Evolutionary conservation across 2,113 vertebrate genomes (phyloP), one percentile per base, ranked within the genome.

Genomic region (Crotalus tigris): DNA sequence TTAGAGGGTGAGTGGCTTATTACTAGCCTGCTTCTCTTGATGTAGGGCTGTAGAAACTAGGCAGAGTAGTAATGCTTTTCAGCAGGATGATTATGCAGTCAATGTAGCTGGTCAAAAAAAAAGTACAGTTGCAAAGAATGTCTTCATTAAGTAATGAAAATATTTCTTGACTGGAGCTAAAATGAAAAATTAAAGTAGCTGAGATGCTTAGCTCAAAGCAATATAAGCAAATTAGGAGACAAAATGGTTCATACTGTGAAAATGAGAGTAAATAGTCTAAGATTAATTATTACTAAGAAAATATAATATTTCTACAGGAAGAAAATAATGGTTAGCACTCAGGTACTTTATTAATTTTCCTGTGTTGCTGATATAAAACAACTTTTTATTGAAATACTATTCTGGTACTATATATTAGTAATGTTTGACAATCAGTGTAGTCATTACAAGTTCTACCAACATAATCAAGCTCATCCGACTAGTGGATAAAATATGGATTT

Each of bases 151-250:
- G 96, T 96, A 97, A 97, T 95, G 95, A 96, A 97, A 96, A 96
- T 95, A 91, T 95, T 96, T 97, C 93, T 97, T 93, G 97, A 95
- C 96, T 93, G 92, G 93, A 96, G 96, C 96, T 93, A 91, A 61
- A 97, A 97, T 96, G 94, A 97, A 98, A 98, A 97, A 97, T 97
- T 97, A 97, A 98, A 98, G 97, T 94, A 96, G 94, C 94, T 92
- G 96, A 94, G 95, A 94, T 95, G 97, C 94, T 97, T 97, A 96
- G 97, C 97, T 97, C 96, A 96, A 97, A 98, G 97, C 97, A 97
- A 98, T 97, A 97, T 85, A 94, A 96, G 96, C 94, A 98, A 98
- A 98, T 98, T 97, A 98, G 97, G 94, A 96, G 19, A 39, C n/a
- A n/a, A 96, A 97, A 97, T 97, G 97, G 96, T 90, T 97, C 92